Base-by-base conservation (phyloP, 2,113 vertebrate genomes). In the Hippocampus mohnikei region DNA sequence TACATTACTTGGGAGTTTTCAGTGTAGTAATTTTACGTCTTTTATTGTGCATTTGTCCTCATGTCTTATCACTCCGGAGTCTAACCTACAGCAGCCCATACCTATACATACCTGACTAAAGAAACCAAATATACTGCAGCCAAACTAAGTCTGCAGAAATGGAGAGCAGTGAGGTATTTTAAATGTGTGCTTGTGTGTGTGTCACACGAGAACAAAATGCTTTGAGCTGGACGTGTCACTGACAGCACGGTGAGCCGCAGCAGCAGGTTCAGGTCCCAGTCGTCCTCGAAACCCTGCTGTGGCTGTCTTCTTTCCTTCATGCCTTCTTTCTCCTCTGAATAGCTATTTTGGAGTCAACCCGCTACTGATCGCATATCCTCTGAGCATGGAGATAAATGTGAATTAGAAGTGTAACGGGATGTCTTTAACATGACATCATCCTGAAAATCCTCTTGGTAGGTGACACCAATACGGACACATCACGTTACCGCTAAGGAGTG, bases 181-280 rank as follows among this genome's bases (percentile, higher is more conserved):
- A 74, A 77, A 72, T 76, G 66, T 60, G 1, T 46, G 42, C 61
- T 61, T 81, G 77, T 79, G 46, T 64, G 46, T 64, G 74, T 78
- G 65, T 74, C 23, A 27, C 37, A 70, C 68, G 74, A 75, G 67
- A 66, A 2, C 25, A 71, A 79, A 73, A 79, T 71, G 74, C 69
- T 69, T 63, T 33, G 67, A 23, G 79, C 77, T 74, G 74, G 82
- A 78, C 75, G 12, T 75, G 73, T 50, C 62, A 77, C 79, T 88
- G 89, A 88, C 88, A 90, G 83, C 72, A 50, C 18, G 0, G 63
- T 87, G 84, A 91, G 85, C 55, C 25, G 56, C 5, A 73, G 82
- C 81, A 84, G 84, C 87, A 86, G 88, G 85, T 88, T 90, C 76
- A 87, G 71, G 80, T 84, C 84, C 58, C 67, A 77, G 12, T n/a